A percentile compares a stretch with the other conserved stretches of the same genome.
Conservation (phyloP, 2,888 invertebrate species). For the Bugula neritina region DNA sequence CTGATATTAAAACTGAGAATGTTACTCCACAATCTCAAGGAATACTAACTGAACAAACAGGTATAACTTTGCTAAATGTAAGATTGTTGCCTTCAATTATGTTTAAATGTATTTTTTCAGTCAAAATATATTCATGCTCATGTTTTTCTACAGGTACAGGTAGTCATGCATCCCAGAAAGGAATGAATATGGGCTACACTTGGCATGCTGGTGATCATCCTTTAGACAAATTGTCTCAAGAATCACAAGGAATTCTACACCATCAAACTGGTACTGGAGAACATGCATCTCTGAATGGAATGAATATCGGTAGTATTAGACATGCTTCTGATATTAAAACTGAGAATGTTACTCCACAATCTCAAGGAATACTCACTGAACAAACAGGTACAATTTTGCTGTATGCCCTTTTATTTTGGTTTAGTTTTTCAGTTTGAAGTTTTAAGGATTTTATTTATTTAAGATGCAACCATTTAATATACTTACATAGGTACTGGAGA, state of each 20-base stretch:
- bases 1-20: neutral
- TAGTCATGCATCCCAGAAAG: neutral
- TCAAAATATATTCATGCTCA: too few species aligned
- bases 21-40: neutral
- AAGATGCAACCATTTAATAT: too few species aligned
- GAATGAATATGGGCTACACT: neutral
- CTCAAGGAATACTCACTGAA: neutral
- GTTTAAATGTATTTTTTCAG: too few species aligned
- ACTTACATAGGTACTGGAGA: neutral
- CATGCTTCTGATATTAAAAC: slow-evolving; percentile 14
- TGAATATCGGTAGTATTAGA: neutral
- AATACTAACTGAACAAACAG: neutral
- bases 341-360: neutral
- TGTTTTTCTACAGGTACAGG: neutral
- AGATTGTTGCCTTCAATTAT: too few species aligned
- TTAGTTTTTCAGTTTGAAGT: too few species aligned
- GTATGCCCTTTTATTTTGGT: too few species aligned
- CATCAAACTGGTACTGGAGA: slow-evolving; percentile 7
- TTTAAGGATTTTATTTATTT: too few species aligned
- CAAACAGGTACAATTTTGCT: slow-evolving; percentile 31
- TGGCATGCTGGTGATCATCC: neutral
- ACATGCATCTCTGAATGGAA: slow-evolving; percentile 21
- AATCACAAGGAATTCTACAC: slow-evolving; percentile 5
- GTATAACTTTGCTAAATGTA: too few species aligned
- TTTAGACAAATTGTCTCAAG: neutral